Conservation (phyloP, 1,140 invertebrate genomes). For the Probaryconus sp. region DNA sequence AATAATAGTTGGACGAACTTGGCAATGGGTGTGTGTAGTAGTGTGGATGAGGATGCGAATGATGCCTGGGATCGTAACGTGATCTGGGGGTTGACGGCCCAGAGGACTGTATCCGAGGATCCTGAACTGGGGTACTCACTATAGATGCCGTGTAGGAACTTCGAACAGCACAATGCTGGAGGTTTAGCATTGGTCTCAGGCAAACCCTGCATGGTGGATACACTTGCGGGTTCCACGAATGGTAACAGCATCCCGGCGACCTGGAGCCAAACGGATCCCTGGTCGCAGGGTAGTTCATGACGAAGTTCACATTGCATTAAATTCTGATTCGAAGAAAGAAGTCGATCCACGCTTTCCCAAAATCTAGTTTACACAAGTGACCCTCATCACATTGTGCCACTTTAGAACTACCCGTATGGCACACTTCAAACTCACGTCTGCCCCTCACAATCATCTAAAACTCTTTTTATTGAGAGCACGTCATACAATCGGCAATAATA, state of each 20-base stretch:
- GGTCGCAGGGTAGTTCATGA: conserved; percentile 77
- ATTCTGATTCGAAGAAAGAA: conserved; percentile 18
- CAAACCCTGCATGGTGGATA: conserved; percentile 72
- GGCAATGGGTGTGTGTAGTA: conserved; percentile 72
- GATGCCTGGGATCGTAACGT: conserved; percentile 39
- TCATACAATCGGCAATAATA: too few relatives aligned
- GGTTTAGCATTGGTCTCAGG: conserved; percentile 68
- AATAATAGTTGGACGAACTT: conserved; percentile 57
- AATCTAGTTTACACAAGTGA: conserved; percentile 10
- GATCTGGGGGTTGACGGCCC: conserved; percentile 51
- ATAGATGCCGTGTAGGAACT: conserved; percentile 46
- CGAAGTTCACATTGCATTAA: conserved; percentile 74
- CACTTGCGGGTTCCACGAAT: conserved; percentile 73
- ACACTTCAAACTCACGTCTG: conserved; percentile 8
- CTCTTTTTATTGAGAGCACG: too few relatives aligned
- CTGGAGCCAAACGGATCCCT: conserved; percentile 76
- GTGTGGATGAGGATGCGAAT: conserved; percentile 65
- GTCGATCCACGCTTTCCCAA: conserved; percentile 5
- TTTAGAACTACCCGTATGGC: conserved; percentile 8
- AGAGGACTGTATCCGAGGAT: conserved; percentile 30
- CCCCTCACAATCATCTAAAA: conserved; percentile 27
- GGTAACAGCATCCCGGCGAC: conserved; percentile 77
- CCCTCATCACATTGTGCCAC: not conserved
- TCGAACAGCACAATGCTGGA: conserved; percentile 68
- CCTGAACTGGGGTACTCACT: conserved; percentile 25